Base-by-base conservation (phyloP, 92 coral and sea anemone species). In the Porites cylindrica region DNA sequence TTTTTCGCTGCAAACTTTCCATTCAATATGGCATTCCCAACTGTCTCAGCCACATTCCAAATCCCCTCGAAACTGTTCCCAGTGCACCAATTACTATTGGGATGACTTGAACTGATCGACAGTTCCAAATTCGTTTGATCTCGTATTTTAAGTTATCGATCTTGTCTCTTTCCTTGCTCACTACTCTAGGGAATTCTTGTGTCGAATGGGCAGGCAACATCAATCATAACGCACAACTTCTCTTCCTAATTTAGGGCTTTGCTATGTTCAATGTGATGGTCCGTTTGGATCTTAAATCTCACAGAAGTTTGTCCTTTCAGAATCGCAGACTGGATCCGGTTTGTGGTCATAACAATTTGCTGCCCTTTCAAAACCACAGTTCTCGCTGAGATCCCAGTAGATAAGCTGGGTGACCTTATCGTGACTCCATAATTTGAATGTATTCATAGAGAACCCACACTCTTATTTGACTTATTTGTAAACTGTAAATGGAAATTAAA, bases 361-460 rank as follows among this genome's bases (percentile, higher is more conserved):
- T 65, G 29, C 29, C 3, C 38, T 20, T 20, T 24, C 10, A 68
- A 65, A 68, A 68, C 38, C 47, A 14, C 73, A 26, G 52, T 32
- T 82, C n/a, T 32, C 43, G 43, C 43, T 32, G 43, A 32, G 43
- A 32, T 32, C 43, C 43, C 43, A 32, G 43, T 32, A 2, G 43
- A 32, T 32, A 32, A 71, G 56, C 19, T 51, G 79, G 19, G 79
- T 68, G 8, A 82, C 80, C 51, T 70, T 82, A 71, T 82, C 87
- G 14, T 82, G 78, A 20, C 87, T 69, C 86, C 79, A 82, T 9
- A 65, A 7, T 21, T 69, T 64, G 21, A 26, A 26, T 26, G 29
- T 26, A 26, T 26, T 26, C 29, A 26, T 26, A 26, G 29, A 26
- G 29, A 26, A 26, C 29, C 29, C 29, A 26, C 29, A 26, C 29